Base-by-base conservation (phyloP, 2,113 vertebrate species). In the Phaethornis superciliosus region DNA sequence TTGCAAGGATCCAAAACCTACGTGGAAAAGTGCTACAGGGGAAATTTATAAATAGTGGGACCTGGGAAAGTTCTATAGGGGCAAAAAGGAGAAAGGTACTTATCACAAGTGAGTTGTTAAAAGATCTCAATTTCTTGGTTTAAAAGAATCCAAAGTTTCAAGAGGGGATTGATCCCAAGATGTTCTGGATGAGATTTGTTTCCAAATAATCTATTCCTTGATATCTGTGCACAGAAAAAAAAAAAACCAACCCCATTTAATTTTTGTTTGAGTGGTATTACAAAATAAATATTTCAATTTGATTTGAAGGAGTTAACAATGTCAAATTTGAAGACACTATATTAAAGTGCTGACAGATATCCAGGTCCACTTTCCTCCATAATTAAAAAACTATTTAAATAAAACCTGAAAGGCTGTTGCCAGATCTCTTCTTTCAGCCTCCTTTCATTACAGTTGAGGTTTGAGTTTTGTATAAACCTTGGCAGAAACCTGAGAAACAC, bases 381-480 rank as follows among this genome's bases (percentile, higher is more conserved):
- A 96, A 96, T 97, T 97, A 96, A 96, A 90, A 76, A 56, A 70
- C 86, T 96, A 85, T 64, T 96, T 95, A 92, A 95, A 92, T 76
- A 93, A 95, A 97, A 98, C 70, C 96, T 97, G 96, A 96, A 95
- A 94, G 86, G 93, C 70, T 85, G 94, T 91, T 94, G 97, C 97
- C 98, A 98, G 97, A 97, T 97, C 98, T 97, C 98, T 98, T 98
- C 98, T 98, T 98, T 98, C 98, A 98, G 88, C 96, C 96, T 98
- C 97, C 97, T 95, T 97, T 99, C 97, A 98, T 98, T 98, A 97
- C 54, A 26, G 90, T 81, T 86, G 72, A 93, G 85, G 80, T 97
- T 93, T 89, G 64, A 65, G 84, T 96, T 96, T 96, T 96, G 90
- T 97, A 85, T 94, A 96, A 95, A 96, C 42, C 95, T 97, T 96